Percentiles rank a stretch among this genome's conserved stretches.
phyloP scores from a whole-genome alignment of 2,797 vertebrate genomes.

The Acropternis orthonyx region DNA sequence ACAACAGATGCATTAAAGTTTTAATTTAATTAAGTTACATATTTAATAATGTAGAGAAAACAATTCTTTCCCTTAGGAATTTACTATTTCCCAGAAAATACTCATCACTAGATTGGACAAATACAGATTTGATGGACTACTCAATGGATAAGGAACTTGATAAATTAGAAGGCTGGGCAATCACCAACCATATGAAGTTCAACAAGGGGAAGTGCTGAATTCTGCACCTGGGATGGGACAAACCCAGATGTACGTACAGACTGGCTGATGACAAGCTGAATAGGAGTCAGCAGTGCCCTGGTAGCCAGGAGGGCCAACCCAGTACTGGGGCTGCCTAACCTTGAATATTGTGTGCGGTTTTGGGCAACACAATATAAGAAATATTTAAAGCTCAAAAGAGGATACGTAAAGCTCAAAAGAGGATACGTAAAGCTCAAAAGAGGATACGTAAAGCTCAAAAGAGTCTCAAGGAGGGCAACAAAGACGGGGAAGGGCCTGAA shows the following conservation, averaged over 20 bases:
- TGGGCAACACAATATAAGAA: neutral
- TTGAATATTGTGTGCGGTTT: neutral
- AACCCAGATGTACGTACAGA: neutral
- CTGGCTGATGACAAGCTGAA: neutral
- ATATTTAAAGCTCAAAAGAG: neutral
- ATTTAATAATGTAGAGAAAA: neutral
- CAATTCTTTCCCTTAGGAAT: neutral
- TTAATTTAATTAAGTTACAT: neutral
- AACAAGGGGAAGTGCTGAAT: neutral
- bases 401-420: neutral
- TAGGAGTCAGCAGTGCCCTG: neutral
- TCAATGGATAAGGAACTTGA: neutral
- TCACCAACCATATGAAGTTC: neutral
- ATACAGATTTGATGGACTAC: neutral
- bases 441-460: neutral
- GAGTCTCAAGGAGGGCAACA: neutral
- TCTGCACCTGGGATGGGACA: neutral
- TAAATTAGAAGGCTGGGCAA: neutral
- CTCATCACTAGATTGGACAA: neutral
- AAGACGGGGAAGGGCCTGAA: neutral
- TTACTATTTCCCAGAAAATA: neutral
- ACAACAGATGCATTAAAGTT: neutral
- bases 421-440: no score
- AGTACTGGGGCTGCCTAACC: neutral
- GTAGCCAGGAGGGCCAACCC: neutral